Evolutionary conservation across 2,888 invertebrate genomes (phyloP), one percentile per base, ranked within the genome.

Genomic region (Tipula lateralis): DNA sequence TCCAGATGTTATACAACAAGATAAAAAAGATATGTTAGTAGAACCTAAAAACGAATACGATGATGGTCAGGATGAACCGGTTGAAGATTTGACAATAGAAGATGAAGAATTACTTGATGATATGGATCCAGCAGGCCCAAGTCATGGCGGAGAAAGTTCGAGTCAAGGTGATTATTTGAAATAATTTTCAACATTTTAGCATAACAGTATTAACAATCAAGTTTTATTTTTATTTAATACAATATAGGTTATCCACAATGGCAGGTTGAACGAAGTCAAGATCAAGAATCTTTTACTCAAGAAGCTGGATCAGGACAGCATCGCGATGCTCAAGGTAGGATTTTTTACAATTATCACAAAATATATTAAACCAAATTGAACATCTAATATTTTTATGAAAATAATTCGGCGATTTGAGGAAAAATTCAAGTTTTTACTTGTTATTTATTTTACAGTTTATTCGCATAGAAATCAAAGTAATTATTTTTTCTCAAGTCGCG

Each of bases 251-350:
- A 95, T 92, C 94, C 94, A 89, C 91, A 93, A 92, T 96, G 96
- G 96, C 96, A 96, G 91, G 94, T 95, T 92, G 94, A 94, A 91
- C 92, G 93, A 91, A 93, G 94, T 93, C 95, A 95, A 91, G 96
- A 96, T 89, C 96, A 96, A 83, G 29, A 29, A 92, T 94, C 95
- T 89, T 94, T 94, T 89, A 95, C 95, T 90, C 95, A 95, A 92
- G 96, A 95, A 90, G 92, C 92, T 88, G 92, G 92, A 86, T 92
- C 92, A 91, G 90, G 90, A 88, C 90, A 90, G 88, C 95, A 95
- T 91, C 93, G 96, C 91, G 96, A 96, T 92, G 95, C 95, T 91
- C 96, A 96, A 96, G 96, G 96, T 96, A 96, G 95, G 96, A 89
- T 86, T 84, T 44, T 83, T 34, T 82, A 29, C 30, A 82, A 82